A percentile compares a stretch with the other conserved stretches of the same genome.
These are phyloP conservation scores for Caretta caretta DNA, from an alignment of 2,113 vertebrate species.

Conservation along the genomic window DNA sequence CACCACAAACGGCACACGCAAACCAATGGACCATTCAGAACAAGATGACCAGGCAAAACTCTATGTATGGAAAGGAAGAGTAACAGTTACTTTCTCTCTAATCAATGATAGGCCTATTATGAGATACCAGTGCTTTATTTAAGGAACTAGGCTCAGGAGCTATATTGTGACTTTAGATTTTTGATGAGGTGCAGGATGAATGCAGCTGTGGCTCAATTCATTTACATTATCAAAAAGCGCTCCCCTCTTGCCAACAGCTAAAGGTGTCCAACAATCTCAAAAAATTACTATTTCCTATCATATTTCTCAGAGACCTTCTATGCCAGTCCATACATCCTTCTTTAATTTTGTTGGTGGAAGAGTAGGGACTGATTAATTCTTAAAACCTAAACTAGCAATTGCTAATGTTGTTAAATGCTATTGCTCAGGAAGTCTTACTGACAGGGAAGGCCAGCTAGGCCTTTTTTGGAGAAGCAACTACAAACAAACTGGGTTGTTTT, in stretches of 20 bases:
- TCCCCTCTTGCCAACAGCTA: background rate
- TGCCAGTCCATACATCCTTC: background rate
- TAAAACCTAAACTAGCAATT: background rate
- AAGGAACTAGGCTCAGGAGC: background rate
- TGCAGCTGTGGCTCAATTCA: background rate
- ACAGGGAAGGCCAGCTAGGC: background rate
- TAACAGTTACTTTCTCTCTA: background rate
- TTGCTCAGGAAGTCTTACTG: background rate
- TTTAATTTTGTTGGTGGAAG: background rate
- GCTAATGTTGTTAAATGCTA: background rate
- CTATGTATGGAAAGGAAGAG: conserved; percentile 58
- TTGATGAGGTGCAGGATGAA: background rate
- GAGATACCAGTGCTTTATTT: background rate
- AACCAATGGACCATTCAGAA: conserved; percentile 97
- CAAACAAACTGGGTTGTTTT: background rate
- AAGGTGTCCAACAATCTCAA: background rate
- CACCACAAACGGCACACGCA: conserved; percentile 96
- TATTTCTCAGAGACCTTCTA: background rate
- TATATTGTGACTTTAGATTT: background rate
- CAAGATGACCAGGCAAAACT: conserved; percentile 97
- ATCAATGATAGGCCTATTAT: background rate
- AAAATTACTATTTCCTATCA: background rate
- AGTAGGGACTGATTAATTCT: background rate
- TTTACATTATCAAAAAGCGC: background rate
- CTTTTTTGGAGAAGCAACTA: background rate